Evolutionary conservation across 1,140 invertebrate species (phyloP), one percentile per base, ranked within the genome.

Genomic region (Brachionus sp.): DNA sequence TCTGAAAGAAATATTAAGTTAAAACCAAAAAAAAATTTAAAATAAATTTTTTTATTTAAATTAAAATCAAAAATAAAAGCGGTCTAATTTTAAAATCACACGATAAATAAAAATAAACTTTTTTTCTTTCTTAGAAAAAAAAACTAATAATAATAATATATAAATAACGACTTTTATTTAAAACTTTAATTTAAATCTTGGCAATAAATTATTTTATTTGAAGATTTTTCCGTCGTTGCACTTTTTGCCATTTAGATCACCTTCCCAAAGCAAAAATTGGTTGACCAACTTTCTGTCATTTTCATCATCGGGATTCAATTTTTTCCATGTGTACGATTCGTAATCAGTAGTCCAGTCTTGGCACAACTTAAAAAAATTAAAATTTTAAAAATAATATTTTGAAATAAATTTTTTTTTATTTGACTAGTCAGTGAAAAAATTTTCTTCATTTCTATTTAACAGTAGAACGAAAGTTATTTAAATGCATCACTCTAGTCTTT

Each of bases 171-270:
- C 66, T 70, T 70, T 70, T 70, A 70, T 70, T 70, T 39, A 70
- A 70, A 70, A 70, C 37, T 70, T 70, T 70, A 70, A 70, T 70
- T 44, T 70, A 70, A 70, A 70, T 16, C 16, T 13, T 39, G 6
- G 16, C 1, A 39, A 70, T 37, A 39, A 70, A 70, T 33, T 12
- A 66, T 37, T 77, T 94, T 93, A 99, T 91, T 99, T 99, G 91
- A 98, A 99, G 88, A 98, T 95, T 91, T 99, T 99, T 89, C 97
- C 97, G 91, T 98, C 94, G 89, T 97, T 98, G 91, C 98, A 97
- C 88, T 94, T 92, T 86, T 95, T 93, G 82, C 95, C 95, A 83
- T 92, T 89, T 88, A 95, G 95, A 87, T 98, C 94, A 78, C 95
- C 96, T 86, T 92, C 91, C 96, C 95, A 98, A 12, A 93, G 92